Percentiles rank a stretch among this genome's conserved stretches.
These are phyloP conservation scores for Andrena trimmerana DNA, from an alignment of 2,888 invertebrate species.

Conservation along the genomic window DNA sequence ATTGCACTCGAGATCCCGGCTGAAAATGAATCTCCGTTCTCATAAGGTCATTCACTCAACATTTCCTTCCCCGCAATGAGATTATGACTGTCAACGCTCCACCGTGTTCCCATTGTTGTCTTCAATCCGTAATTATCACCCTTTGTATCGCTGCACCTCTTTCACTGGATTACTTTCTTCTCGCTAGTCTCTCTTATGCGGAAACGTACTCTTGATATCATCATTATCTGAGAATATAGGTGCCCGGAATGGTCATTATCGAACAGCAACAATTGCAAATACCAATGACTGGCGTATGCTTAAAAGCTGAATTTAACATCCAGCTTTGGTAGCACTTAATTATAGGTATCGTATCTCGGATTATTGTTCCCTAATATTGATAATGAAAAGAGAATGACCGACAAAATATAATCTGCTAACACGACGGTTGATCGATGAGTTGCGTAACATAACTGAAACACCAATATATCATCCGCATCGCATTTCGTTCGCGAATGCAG, in stretches of 20 bases:
- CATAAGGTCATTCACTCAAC: constrained; percentile 50
- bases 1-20: constrained; percentile 34
- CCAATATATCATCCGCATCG: not conserved
- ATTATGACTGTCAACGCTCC: not conserved
- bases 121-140: not conserved
- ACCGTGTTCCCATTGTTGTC: not conserved
- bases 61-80: constrained; percentile 17
- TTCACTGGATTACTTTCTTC: not conserved
- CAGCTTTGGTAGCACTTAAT: not conserved
- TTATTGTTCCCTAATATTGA: not conserved
- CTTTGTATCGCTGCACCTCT: not conserved
- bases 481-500: not conserved
- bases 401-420: not conserved
- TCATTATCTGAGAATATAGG: too few relatives aligned
- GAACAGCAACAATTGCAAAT: too few relatives aligned
- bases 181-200: too few relatives aligned
- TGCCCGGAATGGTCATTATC: too few relatives aligned
- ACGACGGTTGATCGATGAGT: not conserved
- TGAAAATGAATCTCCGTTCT: constrained; percentile 70
- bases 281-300: too few relatives aligned
- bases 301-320: too few relatives aligned
- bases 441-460: not conserved
- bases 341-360: not conserved
- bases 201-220: too few relatives aligned
- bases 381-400: not conserved